phyloP scores from a whole-genome alignment of 2,113 vertebrate species.

The Egretta garzetta region DNA sequence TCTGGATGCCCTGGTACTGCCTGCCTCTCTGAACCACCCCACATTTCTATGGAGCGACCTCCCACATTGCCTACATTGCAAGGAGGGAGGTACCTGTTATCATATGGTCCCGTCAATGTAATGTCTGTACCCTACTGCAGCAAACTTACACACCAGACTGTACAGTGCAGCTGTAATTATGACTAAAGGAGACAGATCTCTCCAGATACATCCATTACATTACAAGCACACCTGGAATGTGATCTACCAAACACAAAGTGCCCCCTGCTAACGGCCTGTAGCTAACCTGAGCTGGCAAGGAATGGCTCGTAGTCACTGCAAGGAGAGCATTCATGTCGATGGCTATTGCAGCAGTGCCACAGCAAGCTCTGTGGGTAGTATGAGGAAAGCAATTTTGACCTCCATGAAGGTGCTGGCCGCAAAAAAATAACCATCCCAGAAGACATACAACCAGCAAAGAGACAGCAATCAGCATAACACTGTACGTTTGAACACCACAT shows the following conservation, averaged over 20 bases:
- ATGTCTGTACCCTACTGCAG: not conserved
- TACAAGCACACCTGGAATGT: not conserved
- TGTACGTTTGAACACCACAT: fast-evolving
- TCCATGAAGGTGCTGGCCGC: not conserved
- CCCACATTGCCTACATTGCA: not conserved
- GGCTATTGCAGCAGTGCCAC: not conserved
- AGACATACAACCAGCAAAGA: not conserved
- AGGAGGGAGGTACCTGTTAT: not conserved
- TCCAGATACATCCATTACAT: not conserved
- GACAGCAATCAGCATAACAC: not conserved
- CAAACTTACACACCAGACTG: not conserved
- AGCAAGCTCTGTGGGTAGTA: not conserved
- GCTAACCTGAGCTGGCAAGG: not conserved
- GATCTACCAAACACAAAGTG: not conserved
- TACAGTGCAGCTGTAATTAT: not conserved
- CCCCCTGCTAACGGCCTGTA: not conserved
- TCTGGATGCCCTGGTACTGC: not conserved
- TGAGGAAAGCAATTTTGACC: not conserved
- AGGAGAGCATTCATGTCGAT: fast-evolving
- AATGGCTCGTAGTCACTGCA: not conserved
- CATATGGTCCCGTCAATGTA: not conserved
- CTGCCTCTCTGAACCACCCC: not conserved
- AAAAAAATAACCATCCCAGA: not conserved
- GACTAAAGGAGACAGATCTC: not conserved
- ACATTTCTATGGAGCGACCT: not conserved